phyloP scores from a whole-genome alignment of 2,888 invertebrate genomes.

The Periphyllus acericola region DNA sequence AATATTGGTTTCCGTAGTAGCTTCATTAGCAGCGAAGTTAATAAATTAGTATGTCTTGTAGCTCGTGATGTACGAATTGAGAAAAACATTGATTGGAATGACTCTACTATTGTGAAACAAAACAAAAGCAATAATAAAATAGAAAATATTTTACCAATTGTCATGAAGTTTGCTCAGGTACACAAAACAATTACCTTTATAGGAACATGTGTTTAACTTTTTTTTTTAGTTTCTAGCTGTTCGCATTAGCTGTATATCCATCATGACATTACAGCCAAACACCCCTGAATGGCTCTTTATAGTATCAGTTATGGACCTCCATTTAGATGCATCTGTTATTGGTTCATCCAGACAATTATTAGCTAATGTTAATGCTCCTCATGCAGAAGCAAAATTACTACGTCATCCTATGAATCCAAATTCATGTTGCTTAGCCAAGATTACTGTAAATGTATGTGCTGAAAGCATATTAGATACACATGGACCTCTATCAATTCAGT shows the following conservation, averaged over 20 bases:
- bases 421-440: constrained; percentile 77
- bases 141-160: constrained; percentile 71
- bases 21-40: constrained; percentile 87
- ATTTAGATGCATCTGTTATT: constrained; percentile 77
- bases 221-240: constrained; percentile 82
- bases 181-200: constrained; percentile 54
- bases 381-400: constrained; percentile 73
- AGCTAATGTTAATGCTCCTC: constrained; percentile 77
- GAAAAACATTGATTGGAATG: constrained; percentile 73
- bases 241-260: constrained; percentile 79
- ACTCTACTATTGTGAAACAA: constrained; percentile 66
- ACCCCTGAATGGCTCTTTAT: constrained; percentile 78
- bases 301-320: constrained; percentile 77
- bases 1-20: constrained; percentile 87
- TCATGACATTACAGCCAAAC: constrained; percentile 73
- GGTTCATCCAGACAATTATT: constrained; percentile 77
- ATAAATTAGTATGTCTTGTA: constrained; percentile 84
- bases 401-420: constrained; percentile 68
- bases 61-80: constrained; percentile 83
- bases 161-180: constrained; percentile 86
- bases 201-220: constrained; percentile 10
- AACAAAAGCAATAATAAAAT: constrained; percentile 67
- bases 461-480: constrained; percentile 84
- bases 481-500: constrained; percentile 86
- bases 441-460: constrained; percentile 78